These are phyloP conservation scores for Falco rusticolus DNA, from an alignment of 2,797 vertebrate genomes.

Conservation along the genomic window DNA sequence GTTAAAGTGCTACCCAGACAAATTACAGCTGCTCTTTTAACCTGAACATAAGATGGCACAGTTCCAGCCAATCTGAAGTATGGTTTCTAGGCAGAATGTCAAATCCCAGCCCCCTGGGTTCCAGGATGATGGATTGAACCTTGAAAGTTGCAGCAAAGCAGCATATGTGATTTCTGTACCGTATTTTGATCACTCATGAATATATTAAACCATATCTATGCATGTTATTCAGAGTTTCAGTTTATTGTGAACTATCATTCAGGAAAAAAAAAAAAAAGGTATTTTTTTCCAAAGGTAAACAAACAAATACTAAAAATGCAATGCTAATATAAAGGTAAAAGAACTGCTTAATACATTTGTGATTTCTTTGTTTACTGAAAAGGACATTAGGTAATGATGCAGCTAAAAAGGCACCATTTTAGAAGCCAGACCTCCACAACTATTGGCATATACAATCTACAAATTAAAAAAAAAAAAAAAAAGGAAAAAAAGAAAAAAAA, in stretches of 20 bases:
- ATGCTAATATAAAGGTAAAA: background rate
- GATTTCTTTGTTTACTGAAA: constrained; percentile 17
- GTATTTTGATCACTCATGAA: constrained; percentile 60
- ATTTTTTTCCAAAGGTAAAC: background rate
- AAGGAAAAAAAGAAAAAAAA: background rate
- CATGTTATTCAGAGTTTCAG: background rate
- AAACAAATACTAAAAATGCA: background rate
- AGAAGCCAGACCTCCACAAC: background rate
- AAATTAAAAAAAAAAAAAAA: background rate
- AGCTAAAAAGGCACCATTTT: background rate
- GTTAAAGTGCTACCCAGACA: constrained; percentile 72
- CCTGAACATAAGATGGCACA: constrained; percentile 75
- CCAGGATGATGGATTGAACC: constrained; percentile 74
- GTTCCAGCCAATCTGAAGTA: constrained; percentile 73
- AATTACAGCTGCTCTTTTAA: constrained; percentile 80
- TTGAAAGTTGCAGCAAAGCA: constrained; percentile 68
- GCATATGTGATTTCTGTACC: constrained; percentile 69
- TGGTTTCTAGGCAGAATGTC: constrained; percentile 73
- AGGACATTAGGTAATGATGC: background rate
- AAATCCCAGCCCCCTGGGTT: constrained; percentile 67
- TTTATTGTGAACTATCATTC: background rate
- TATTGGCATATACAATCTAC: background rate
- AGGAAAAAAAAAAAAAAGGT: background rate
- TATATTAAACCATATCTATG: constrained; percentile 66
- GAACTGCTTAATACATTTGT: background rate